Evolutionary conservation across 2,797 vertebrate species (phyloP), one percentile per base, ranked within the genome.

Genomic region (Enteromius mattozi): DNA sequence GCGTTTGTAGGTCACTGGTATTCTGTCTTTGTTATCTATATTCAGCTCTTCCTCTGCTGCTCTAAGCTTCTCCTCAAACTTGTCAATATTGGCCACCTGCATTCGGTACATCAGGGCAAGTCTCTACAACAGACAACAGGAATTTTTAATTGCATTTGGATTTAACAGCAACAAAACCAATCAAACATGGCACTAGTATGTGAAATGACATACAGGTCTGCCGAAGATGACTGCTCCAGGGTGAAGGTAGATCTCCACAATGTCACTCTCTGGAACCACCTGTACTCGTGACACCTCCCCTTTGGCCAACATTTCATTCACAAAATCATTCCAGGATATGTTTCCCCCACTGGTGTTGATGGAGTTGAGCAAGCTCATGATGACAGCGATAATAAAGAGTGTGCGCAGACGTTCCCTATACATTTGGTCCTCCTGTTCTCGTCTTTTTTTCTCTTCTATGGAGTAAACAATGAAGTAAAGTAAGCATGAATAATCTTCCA

Each of bases 251-350:
- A 99, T 95, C 84, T 98, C 96, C 40, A 99, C 98, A 0, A 97
- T 94, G 81, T 99, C 98, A 0, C 95, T 97, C 92, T 99, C 98
- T 0, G 98, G 98, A 16, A 97, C 96, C 71, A 99, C 98, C 86
- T 97, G 97, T 1, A 99, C 96, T 0, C 96, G 96, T 3, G 97
- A 96, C 82, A 99, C 98, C 91, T 99, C 98, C 6, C 98, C 98
- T 89, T 99, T 99, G 1, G 97, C 96, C 93, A 99, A 90, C 97
- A 99, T 99, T 94, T 99, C 98, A 0, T 96, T 95, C 77, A 99
- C 96, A 89, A 99, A 99, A 91, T 99, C 98, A 3, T 94, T 98
- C 98, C 98, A 99, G 65, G 98, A 99, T 86, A 99, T 97, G 94
- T 88, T 98, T 19, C 95, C 95, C 0, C 95, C 96, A 0, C 95